Percentiles rank a stretch among this genome's conserved stretches.
phyloP scores from a whole-genome alignment of 2,888 invertebrate genomes.

The Pterobdella sp. region DNA sequence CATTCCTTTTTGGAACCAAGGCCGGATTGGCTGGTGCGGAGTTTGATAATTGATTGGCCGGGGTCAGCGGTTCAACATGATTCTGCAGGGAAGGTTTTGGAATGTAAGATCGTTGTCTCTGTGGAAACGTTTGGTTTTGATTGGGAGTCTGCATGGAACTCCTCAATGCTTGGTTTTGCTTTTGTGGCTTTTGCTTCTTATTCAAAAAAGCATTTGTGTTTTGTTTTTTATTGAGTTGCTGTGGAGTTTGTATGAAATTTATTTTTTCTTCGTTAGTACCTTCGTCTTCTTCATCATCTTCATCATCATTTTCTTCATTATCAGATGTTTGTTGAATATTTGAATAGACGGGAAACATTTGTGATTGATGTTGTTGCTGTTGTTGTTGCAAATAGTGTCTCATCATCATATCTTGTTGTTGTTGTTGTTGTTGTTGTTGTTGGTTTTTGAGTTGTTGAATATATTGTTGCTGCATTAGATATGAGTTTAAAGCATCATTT shows the following conservation, averaged over 20 bases:
- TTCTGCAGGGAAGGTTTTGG: too few species aligned
- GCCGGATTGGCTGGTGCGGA: neutral
- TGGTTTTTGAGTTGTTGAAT: conserved; percentile 7
- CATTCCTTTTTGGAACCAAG: neutral
- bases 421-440: conserved; percentile 11
- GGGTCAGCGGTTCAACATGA: too few species aligned
- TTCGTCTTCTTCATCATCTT: neutral
- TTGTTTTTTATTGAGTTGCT: conserved; percentile 3
- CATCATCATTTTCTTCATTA: neutral
- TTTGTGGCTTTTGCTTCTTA: neutral
- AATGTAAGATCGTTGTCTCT: too few species aligned
- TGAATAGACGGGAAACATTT: neutral
- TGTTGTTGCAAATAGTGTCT: neutral
- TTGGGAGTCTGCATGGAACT: too few species aligned
- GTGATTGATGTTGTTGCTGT: conserved; percentile 5
- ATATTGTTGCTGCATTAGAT: neutral
- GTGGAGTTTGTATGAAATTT: neutral
- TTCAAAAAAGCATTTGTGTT: neutral
- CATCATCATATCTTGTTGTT: neutral
- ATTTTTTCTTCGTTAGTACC: neutral
- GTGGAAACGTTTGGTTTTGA: too few species aligned
- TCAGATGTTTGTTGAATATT: neutral
- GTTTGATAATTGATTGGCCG: too few species aligned
- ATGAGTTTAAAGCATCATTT: neutral
- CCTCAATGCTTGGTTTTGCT: neutral